Evolutionary conservation across 2,113 vertebrate species (phyloP), one percentile per base, ranked within the genome.

Genomic region (Pandion haliaetus): DNA sequence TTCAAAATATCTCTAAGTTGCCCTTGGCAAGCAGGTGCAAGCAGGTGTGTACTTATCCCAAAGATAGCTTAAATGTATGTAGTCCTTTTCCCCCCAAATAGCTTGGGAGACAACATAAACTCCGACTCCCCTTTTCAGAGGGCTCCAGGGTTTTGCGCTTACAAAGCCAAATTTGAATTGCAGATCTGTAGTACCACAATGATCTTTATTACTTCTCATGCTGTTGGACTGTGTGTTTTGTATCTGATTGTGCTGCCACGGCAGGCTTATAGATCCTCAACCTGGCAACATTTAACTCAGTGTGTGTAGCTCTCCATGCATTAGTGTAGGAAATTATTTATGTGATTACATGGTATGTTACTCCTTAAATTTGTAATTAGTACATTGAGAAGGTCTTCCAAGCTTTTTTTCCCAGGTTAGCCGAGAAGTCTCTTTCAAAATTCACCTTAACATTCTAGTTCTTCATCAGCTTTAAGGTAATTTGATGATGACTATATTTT

Each of bases 1-100:
- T 80, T 82, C 29, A 88, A 93, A 94, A 69, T 87, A 96, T 94
- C 96, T 96, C 73, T 14, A 76, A 52, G 31, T 96, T 91, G 85
- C 93, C 82, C 66, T 65, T 82, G 92, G 92, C 91, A 95, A 93
- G 77, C 84, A 94, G 86, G 67, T 95, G 88, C 63, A 81, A 86
- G 49, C 67, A 93, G 91, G 91, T 90, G 90, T 82, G 73, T 61
- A 61, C 58, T 85, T 95, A 87, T 52, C 32, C 57, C 20, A 79
- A 40, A 87, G 17, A 61, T 0, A 94, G 63, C 5, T 81, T 70
- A 49, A 10, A 63, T 16, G 9, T 38, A 61, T 24, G 24, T 31
- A 61, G 49, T 72, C 49, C 23, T 57, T 90, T 61, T 45, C 40
- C 9, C 9, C 40, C 3, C 20, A 77, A 59, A 1, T 3, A 70